A percentile compares a stretch with the other conserved stretches of the same genome.
Evolutionary conservation across 2,113 vertebrate genomes (phyloP).

Genomic region (Cathartes aura): DNA sequence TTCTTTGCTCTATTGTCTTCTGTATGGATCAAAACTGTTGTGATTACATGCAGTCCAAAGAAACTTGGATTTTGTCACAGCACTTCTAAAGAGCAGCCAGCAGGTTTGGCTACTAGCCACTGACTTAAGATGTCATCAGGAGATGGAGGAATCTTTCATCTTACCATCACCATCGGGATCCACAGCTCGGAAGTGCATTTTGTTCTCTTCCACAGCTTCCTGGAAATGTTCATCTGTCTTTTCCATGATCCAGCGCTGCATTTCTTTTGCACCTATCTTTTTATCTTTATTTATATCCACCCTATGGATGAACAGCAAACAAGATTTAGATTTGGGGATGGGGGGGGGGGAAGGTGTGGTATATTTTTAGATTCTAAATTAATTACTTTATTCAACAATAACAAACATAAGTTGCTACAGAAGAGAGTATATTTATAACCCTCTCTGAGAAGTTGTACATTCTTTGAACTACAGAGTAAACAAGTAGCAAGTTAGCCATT

Average conservation of each 20-base stretch:
- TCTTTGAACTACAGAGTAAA: not conserved
- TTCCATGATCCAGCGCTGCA: constrained; percentile 97
- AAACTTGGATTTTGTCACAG: not conserved
- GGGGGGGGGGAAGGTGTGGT: accelerated
- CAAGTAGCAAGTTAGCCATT: not conserved
- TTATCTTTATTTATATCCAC: constrained; percentile 89
- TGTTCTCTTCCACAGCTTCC: constrained; percentile 91
- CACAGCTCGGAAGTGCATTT: constrained; percentile 88
- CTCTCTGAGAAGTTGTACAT: not conserved
- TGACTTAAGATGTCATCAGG: accelerated
- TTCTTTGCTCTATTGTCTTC: not conserved
- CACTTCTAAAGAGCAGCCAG: not conserved
- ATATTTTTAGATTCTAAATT: accelerated
- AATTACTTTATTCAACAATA: not conserved
- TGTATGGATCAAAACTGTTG: not conserved
- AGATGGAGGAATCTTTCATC: not conserved
- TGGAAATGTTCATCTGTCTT: constrained; percentile 95
- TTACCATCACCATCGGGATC: constrained; percentile 93
- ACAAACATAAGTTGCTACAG: not conserved
- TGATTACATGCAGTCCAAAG: not conserved
- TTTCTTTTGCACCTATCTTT: constrained; percentile 90
- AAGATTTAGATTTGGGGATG: not conserved
- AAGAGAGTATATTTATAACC: not conserved
- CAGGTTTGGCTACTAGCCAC: not conserved
- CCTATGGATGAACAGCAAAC: constrained; percentile 47